Percentiles rank a stretch among this genome's conserved stretches.
Conservation (phyloP, 2,888 invertebrate genomes). For the Plemyria rubiginata region DNA sequence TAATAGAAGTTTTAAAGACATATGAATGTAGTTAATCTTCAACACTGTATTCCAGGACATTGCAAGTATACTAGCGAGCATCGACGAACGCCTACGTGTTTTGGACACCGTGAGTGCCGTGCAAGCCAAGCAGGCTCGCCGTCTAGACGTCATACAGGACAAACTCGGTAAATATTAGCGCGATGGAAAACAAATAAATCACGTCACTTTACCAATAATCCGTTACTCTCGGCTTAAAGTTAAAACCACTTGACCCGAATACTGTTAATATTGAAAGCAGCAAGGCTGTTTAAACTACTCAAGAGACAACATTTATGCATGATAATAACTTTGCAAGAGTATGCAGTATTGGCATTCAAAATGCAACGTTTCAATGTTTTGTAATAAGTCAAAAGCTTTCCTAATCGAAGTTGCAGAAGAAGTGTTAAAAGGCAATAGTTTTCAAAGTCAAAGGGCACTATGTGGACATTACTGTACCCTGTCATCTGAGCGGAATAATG, state of each 20-base stretch:
- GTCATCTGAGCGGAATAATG: constrained; percentile 53
- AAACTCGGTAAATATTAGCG: constrained; percentile 67
- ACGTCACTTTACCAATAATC: constrained; percentile 34
- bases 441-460: constrained; percentile 35
- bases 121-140: constrained; percentile 73
- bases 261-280: constrained; percentile 36
- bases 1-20: no score
- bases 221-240: constrained; percentile 36
- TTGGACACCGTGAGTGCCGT: constrained; percentile 72
- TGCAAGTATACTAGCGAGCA: constrained; percentile 64
- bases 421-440: constrained; percentile 40
- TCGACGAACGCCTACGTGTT: constrained; percentile 73
- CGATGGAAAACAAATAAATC: constrained; percentile 41
- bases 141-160: constrained; percentile 78
- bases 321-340: constrained; percentile 12
- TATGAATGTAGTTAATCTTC: no score
- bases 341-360: constrained; percentile 34
- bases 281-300: constrained; percentile 25
- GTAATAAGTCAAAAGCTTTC: constrained; percentile 34
- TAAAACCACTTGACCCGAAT: constrained; percentile 40
- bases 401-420: constrained; percentile 12
- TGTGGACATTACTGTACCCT: constrained; percentile 26
- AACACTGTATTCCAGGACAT: constrained; percentile 64
- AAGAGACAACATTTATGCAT: constrained; percentile 22
- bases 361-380: constrained; percentile 36